Percentiles rank a stretch among this genome's conserved stretches.
Conservation (phyloP, 2,113 vertebrate species). For the Prochilodus magdalenae region DNA sequence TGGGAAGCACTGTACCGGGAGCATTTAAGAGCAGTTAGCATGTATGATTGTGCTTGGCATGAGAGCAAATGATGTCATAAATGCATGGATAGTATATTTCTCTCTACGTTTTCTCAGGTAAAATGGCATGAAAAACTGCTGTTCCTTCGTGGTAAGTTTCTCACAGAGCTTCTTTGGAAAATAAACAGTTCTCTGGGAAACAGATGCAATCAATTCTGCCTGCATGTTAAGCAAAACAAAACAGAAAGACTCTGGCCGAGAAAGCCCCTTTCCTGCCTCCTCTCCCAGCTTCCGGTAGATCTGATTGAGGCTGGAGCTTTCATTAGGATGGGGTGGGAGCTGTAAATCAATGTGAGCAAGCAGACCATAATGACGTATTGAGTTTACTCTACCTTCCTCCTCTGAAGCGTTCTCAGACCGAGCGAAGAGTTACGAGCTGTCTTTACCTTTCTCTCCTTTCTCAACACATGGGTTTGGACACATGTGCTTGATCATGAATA, state of each 20-base stretch:
- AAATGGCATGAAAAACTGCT: background rate
- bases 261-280: background rate
- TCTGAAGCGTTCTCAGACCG: conserved; percentile 12
- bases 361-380: conserved; percentile 17
- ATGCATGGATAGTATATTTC: background rate
- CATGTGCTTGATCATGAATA: conserved; percentile 19
- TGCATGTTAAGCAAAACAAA: conserved; percentile 40
- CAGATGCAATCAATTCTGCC: conserved; percentile 36
- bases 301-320: conserved; percentile 15
- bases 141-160: background rate
- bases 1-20: no score
- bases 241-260: conserved; percentile 6
- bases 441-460: conserved; percentile 18
- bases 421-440: conserved; percentile 29
- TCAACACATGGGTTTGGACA: background rate
- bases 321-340: conserved; percentile 12
- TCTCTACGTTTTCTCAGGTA: background rate
- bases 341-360: conserved; percentile 49
- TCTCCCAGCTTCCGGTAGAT: background rate
- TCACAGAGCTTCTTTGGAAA: background rate
- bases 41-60: no score
- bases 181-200: background rate
- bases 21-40: no score
- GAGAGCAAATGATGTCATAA: background rate
- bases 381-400: conserved; percentile 28